phyloP scores from a whole-genome alignment of 1,140 invertebrate species.

The Hypsibius dujardini region DNA sequence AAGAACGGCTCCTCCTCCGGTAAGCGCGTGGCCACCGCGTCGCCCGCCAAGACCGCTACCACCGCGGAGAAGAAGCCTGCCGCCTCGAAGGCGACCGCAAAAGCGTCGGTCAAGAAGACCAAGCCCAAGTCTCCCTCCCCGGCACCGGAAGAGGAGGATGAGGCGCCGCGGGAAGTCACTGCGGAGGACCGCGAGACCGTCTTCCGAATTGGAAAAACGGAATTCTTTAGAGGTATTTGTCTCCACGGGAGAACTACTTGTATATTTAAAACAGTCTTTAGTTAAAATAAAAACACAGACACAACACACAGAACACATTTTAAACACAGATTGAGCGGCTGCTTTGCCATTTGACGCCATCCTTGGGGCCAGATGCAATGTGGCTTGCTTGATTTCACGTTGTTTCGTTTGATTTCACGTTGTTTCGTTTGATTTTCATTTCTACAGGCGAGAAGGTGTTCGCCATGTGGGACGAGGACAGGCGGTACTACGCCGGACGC shows the following conservation, averaged over 20 bases:
- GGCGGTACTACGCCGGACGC: background rate
- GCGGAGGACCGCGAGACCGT: background rate
- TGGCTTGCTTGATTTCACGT: too few species aligned
- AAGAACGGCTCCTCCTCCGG: too few species aligned
- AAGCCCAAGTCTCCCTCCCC: background rate
- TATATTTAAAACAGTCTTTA: background rate
- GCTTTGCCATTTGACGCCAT: too few species aligned
- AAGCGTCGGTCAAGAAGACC: background rate
- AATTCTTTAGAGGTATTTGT: background rate
- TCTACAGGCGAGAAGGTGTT: conserved; percentile 6
- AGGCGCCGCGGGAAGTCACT: background rate
- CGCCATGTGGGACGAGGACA: background rate
- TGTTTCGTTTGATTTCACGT: background rate
- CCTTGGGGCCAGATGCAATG: too few species aligned
- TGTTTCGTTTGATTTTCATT: background rate
- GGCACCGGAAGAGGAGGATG: background rate
- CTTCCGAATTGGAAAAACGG: background rate
- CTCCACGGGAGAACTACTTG: background rate
- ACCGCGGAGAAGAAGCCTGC: too few species aligned
- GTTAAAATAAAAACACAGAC: too few species aligned
- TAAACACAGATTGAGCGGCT: too few species aligned
- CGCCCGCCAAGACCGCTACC: too few species aligned
- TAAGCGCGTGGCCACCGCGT: too few species aligned
- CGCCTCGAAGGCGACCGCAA: background rate
- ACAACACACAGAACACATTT: too few species aligned